phyloP scores from a whole-genome alignment of 2,113 vertebrate genomes.

The Arothron firmamentum region DNA sequence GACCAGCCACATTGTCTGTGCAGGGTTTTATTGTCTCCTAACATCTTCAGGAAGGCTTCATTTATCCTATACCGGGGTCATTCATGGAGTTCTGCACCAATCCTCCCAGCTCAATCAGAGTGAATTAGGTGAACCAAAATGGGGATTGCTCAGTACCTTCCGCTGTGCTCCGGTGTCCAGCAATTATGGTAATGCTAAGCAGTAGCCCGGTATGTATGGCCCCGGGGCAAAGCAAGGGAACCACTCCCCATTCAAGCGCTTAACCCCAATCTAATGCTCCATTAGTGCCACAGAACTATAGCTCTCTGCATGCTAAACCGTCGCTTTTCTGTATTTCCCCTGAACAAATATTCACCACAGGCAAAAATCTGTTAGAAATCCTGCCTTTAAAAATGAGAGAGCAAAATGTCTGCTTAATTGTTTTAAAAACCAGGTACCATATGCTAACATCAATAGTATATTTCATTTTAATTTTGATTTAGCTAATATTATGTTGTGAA shows the following conservation, averaged over 20 bases:
- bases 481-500: conserved; percentile 11
- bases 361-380: conserved; percentile 30
- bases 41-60: conserved; percentile 16
- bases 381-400: background rate
- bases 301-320: conserved; percentile 53
- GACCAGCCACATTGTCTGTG: background rate
- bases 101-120: conserved; percentile 57
- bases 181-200: conserved; percentile 71
- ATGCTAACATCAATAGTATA: conserved; percentile 9
- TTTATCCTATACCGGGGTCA: conserved; percentile 31
- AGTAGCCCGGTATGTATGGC: conserved; percentile 50
- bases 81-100: conserved; percentile 50
- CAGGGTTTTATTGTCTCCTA: conserved; percentile 17
- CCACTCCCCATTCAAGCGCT: conserved; percentile 67
- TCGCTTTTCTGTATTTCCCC: conserved; percentile 22
- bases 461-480: conserved; percentile 20
- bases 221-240: conserved; percentile 54
- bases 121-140: conserved; percentile 58
- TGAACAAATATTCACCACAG: conserved; percentile 17
- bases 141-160: conserved; percentile 47
- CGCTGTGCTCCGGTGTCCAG: conserved; percentile 57
- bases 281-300: conserved; percentile 67
- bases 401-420: no score
- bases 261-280: conserved; percentile 75
- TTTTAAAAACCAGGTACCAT: no score